These are phyloP conservation scores for Formicarius rufipectus DNA, from an alignment of 2,113 vertebrate species.

Conservation along the genomic window DNA sequence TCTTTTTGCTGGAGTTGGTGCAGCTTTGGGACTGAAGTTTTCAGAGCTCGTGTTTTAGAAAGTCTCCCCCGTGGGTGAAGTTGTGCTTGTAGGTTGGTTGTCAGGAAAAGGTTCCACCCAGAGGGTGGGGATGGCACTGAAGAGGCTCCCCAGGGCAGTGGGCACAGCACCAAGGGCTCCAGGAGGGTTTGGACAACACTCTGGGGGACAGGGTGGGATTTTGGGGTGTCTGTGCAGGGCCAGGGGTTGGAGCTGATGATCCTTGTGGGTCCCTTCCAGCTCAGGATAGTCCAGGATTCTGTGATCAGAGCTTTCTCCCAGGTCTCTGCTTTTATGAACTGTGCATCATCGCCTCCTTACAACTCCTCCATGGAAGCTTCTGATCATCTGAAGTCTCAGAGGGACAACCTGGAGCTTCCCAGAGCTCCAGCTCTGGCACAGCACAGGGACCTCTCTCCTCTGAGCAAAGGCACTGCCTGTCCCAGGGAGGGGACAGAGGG, in stretches of 20 bases:
- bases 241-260: not conserved
- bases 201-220: not conserved
- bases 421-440: not conserved
- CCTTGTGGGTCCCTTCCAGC: not conserved
- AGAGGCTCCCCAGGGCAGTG: not conserved
- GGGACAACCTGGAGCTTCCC: not conserved
- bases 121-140: not conserved
- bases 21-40: not conserved
- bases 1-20: not conserved
- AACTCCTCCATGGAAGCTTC: not conserved
- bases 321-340: not conserved
- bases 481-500: not conserved
- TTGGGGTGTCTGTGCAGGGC: not conserved
- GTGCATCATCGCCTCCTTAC: not conserved
- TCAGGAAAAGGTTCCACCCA: not conserved
- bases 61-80: accelerated
- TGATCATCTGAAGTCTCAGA: too few species aligned
- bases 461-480: not conserved
- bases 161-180: not conserved
- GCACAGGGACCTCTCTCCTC: not conserved
- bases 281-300: not conserved
- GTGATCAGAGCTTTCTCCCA: not conserved
- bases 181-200: accelerated
- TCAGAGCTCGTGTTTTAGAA: not conserved
- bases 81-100: not conserved